phyloP scores from a whole-genome alignment of 2,113 vertebrate species.

The Heterochromis multidens region DNA sequence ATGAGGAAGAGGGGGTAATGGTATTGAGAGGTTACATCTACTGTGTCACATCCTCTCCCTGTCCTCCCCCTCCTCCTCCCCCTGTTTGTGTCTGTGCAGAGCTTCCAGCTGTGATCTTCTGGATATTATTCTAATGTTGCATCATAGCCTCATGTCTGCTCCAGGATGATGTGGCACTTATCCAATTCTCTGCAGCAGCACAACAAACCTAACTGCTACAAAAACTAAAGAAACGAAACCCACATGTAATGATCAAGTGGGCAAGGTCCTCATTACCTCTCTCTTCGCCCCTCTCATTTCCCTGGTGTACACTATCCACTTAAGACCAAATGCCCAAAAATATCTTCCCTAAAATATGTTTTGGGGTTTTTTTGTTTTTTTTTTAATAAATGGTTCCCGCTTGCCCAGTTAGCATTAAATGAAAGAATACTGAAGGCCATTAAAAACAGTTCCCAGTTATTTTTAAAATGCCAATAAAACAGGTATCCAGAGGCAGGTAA shows the following conservation, averaged over 20 bases:
- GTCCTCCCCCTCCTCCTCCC: background rate
- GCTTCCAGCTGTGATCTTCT: conserved; percentile 4
- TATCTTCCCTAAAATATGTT: too few species aligned
- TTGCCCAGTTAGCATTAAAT: background rate
- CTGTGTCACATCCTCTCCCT: background rate
- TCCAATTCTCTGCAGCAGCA: background rate
- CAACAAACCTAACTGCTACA: background rate
- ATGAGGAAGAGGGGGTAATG: background rate
- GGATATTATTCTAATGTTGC: conserved; percentile 22
- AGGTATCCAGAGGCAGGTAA: background rate
- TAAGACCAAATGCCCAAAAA: background rate
- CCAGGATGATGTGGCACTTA: background rate
- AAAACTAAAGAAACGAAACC: background rate
- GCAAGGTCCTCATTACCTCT: background rate
- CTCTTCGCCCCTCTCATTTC: too few species aligned
- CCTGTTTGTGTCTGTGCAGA: background rate
- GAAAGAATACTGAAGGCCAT: background rate
- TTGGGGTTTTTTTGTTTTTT: too few species aligned
- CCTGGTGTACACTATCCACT: background rate
- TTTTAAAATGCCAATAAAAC: background rate
- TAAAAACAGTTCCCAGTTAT: background rate
- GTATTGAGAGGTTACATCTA: background rate
- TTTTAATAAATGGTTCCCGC: background rate
- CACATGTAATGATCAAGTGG: background rate
- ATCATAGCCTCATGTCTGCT: conserved; percentile 1